These are phyloP conservation scores for Colistium nudipinnis DNA, from an alignment of 2,113 vertebrate genomes.

Conservation along the genomic window DNA sequence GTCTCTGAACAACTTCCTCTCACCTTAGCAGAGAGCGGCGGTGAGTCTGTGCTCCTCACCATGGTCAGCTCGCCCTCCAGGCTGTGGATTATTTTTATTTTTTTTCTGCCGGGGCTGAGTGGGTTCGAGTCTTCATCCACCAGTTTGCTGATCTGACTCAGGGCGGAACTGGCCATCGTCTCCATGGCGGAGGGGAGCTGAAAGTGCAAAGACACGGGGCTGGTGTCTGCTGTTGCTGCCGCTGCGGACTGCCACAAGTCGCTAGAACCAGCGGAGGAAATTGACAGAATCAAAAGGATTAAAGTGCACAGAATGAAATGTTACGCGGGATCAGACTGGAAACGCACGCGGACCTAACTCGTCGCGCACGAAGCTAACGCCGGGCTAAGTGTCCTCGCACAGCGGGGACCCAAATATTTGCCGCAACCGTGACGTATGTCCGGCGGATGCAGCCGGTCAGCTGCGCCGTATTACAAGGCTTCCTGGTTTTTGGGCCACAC, in stretches of 20 bases:
- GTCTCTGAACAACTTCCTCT: neutral
- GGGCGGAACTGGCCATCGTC: constrained; percentile 65
- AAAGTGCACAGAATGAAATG: neutral
- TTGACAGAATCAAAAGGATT: too few relatives aligned
- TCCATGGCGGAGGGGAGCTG: constrained; percentile 78
- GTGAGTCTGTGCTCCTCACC: constrained; percentile 37
- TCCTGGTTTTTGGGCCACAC: constrained; percentile 46
- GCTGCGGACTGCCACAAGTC: neutral
- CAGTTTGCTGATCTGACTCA: constrained; percentile 69
- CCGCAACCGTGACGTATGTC: constrained; percentile 61
- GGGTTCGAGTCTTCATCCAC: constrained; percentile 74
- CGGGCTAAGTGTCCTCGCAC: neutral
- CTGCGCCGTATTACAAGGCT: constrained; percentile 55
- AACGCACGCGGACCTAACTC: neutral
- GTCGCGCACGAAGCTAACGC: constrained; percentile 28
- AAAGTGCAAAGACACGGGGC: constrained; percentile 55
- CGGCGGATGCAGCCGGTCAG: constrained; percentile 70
- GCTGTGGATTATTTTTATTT: too few relatives aligned
- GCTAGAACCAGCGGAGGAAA: neutral
- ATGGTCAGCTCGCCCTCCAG: constrained; percentile 64
- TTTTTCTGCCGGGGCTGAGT: constrained; percentile 66
- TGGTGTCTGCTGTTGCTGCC: constrained; percentile 49
- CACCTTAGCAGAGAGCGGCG: constrained; percentile 36
- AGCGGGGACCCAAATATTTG: constrained; percentile 62
- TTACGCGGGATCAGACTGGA: neutral